Conservation (phyloP, 37 sponge, comb jelly and placozoan species). For the Cladorhizidae sp. region DNA sequence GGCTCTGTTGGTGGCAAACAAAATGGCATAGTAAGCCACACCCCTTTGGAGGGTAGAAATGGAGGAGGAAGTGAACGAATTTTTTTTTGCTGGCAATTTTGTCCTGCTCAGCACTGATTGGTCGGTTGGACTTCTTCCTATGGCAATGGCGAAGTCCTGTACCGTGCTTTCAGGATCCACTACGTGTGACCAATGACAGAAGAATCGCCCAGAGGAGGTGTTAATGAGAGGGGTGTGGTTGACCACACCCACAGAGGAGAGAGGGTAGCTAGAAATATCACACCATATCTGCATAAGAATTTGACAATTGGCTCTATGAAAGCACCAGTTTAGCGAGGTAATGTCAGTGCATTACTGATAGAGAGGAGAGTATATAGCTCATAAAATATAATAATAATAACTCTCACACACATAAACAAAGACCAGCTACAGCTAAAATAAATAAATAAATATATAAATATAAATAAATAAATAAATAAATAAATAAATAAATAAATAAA, state of each 20-base stretch:
- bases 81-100: slow-evolving; percentile 9
- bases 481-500: too few relatives aligned
- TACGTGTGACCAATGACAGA: slow-evolving; percentile 53
- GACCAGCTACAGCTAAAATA: too few relatives aligned
- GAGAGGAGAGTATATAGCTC: too few relatives aligned
- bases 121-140: slow-evolving; percentile 52
- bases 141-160: slow-evolving; percentile 35
- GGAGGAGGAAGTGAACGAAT: slow-evolving; percentile 22
- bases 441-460: too few relatives aligned
- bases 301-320: too few relatives aligned
- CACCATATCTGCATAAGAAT: slow-evolving; percentile 70
- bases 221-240: background rate
- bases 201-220: slow-evolving; percentile 11
- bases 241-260: background rate
- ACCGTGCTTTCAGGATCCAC: slow-evolving; percentile 62
- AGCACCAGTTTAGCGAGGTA: too few relatives aligned
- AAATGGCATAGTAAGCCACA: slow-evolving; percentile 30
- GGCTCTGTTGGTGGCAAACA: slow-evolving; percentile 54
- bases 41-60: slow-evolving; percentile 9
- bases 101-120: slow-evolving; percentile 27
- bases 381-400: too few relatives aligned
- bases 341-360: too few relatives aligned
- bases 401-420: too few relatives aligned
- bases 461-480: too few relatives aligned
- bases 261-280: slow-evolving; percentile 15